These are phyloP conservation scores for Phrixothrix hirtus DNA, from an alignment of 2,888 invertebrate genomes.

Conservation along the genomic window DNA sequence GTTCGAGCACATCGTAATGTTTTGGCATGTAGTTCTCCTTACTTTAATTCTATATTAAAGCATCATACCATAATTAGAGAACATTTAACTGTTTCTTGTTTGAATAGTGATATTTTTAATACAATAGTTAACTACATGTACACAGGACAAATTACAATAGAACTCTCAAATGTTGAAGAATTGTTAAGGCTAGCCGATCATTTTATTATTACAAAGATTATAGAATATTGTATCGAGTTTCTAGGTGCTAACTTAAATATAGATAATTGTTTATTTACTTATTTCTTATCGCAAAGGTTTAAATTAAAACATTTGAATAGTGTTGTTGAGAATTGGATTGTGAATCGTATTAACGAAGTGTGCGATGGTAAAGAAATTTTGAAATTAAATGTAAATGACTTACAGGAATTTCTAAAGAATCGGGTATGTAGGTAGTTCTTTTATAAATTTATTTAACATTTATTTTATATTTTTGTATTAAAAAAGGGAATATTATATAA, in stretches of 20 bases:
- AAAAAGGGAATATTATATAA: too few relatives aligned
- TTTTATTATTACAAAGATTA: slow-evolving; percentile 64
- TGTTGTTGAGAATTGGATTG: slow-evolving; percentile 61
- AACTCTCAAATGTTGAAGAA: slow-evolving; percentile 64
- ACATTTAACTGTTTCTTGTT: slow-evolving; percentile 61
- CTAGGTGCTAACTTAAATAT: slow-evolving; percentile 64
- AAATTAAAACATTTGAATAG: slow-evolving; percentile 62
- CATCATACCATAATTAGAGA: slow-evolving; percentile 60
- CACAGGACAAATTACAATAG: slow-evolving; percentile 64
- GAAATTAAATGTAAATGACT: slow-evolving; percentile 55
- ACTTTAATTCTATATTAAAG: slow-evolving; percentile 65
- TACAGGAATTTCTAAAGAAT: slow-evolving; percentile 61
- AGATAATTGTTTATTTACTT: slow-evolving; percentile 65
- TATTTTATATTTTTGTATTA: too few relatives aligned
- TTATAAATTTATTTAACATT: too few relatives aligned
- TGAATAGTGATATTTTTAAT: slow-evolving; percentile 63
- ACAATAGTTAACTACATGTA: slow-evolving; percentile 68
- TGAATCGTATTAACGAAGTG: slow-evolving; percentile 59
- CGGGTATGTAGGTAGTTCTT: slow-evolving; percentile 54
- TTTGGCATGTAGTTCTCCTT: slow-evolving; percentile 66
- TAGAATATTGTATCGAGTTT: slow-evolving; percentile 67
- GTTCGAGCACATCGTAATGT: slow-evolving; percentile 66
- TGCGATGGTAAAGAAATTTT: slow-evolving; percentile 62
- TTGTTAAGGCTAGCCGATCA: slow-evolving; percentile 65
- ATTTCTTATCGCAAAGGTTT: slow-evolving; percentile 64